A percentile compares a stretch with the other conserved stretches of the same genome.
Evolutionary conservation across 2,113 vertebrate species (phyloP).

Genomic region (Triplophysa dalaica): DNA sequence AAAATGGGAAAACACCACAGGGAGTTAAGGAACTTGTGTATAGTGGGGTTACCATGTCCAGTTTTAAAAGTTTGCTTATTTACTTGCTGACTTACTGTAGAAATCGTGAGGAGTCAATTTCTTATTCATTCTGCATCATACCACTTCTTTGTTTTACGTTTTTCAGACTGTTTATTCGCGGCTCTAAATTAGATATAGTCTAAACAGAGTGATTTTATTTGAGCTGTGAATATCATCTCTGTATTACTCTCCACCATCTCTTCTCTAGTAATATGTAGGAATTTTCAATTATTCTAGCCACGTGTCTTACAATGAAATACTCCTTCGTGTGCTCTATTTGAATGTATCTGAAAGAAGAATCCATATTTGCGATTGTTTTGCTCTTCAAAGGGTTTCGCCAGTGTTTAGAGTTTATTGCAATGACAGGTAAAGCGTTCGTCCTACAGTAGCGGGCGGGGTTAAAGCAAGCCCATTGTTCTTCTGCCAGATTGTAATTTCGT

Average conservation of each 20-base stretch:
- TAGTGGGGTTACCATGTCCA: too few species aligned
- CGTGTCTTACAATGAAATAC: not conserved
- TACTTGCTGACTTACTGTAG: too few species aligned
- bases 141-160: not conserved
- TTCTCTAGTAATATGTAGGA: not conserved
- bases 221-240: too few species aligned
- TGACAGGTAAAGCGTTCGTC: conserved; percentile 8
- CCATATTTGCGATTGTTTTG: not conserved
- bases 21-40: too few species aligned
- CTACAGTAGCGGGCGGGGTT: not conserved
- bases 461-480: conserved; percentile 23
- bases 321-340: not conserved
- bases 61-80: too few species aligned
- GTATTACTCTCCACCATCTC: too few species aligned
- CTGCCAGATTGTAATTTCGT: conserved; percentile 51
- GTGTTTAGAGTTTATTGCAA: not conserved
- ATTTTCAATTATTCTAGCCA: not conserved
- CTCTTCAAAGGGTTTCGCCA: not conserved
- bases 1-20: too few species aligned
- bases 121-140: too few species aligned
- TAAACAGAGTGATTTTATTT: too few species aligned
- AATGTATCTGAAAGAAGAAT: not conserved
- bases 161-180: not conserved
- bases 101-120: not conserved
- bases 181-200: too few species aligned